Base-by-base conservation (phyloP, 2,797 vertebrate species). In the Rachycentron canadum region DNA sequence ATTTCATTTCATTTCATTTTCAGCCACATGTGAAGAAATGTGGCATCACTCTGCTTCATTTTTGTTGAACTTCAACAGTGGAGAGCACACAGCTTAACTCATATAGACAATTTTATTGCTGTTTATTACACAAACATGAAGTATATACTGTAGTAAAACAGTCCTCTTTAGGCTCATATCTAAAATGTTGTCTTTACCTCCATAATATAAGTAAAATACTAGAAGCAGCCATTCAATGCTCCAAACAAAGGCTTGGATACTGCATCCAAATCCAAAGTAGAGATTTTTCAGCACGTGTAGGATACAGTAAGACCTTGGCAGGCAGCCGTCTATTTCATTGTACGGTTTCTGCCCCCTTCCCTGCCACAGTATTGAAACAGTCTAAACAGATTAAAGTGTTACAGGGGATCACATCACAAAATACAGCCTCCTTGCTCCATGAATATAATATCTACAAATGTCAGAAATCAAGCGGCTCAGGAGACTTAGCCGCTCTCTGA, bases 361-460 rank as follows among this genome's bases (percentile, higher is more conserved):
- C 85, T 72, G 86, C 90, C 82, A 83, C 91, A 93, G 91, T 67
- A 90, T 70, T 88, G 93, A 89, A 86, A 86, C 89, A 92, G 93
- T 94, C 90, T 95, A 94, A 95, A 95, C 93, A 95, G 95, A 96
- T 96, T 96, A 91, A 93, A 92, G 87, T 92, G 94, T 94, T 95
- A 95, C 87, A 86, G 78, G 83, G 93, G 94, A 90, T 95, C 94
- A 94, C 92, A 91, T 93, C 82, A 87, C 85, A 91, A 90, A 91
- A 91, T 89, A 83, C 86, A 82, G 80, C 75, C 82, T 88, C 85
- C 84, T 72, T 82, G 83, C 86, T 87, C 78, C 77, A 34, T 86
- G 91, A 95, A 94, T 92, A 93, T 92, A 90, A 94, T 93, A 94
- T 95, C 92, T 93, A 93, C 93, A 91, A 94, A 92, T 92, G 94